phyloP scores from a whole-genome alignment of 2,113 vertebrate genomes.

The Pomatostomus ruficeps region DNA sequence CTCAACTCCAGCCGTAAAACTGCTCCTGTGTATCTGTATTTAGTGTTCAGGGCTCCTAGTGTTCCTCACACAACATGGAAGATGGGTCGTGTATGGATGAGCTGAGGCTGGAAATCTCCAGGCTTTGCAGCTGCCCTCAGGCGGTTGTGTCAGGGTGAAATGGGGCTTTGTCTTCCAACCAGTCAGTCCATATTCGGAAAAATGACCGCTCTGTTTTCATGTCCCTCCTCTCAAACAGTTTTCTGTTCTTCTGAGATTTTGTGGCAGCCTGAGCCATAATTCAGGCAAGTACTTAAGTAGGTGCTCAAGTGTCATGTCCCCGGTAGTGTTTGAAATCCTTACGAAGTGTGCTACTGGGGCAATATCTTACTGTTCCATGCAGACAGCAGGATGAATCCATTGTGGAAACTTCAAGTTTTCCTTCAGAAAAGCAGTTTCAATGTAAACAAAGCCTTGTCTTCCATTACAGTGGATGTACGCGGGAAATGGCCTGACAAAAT shows the following conservation, averaged over 20 bases:
- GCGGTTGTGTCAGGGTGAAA: background rate
- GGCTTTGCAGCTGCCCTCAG: background rate
- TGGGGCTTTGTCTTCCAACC: slow-evolving; percentile 5
- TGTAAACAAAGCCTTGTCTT: background rate
- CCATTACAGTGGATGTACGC: background rate
- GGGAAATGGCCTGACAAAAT: background rate
- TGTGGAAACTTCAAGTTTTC: background rate
- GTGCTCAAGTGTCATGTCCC: background rate
- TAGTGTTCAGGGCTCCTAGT: background rate
- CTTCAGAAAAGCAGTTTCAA: background rate
- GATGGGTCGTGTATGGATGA: background rate
- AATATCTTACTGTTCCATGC: background rate
- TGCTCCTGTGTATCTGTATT: background rate
- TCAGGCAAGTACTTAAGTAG: slow-evolving; percentile 7
- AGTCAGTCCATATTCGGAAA: background rate
- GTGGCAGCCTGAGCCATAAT: background rate
- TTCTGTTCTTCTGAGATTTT: background rate
- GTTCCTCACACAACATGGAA: background rate
- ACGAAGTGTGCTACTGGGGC: background rate
- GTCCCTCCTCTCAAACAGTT: background rate
- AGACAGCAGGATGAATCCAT: background rate
- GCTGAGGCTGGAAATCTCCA: background rate
- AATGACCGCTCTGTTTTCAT: slow-evolving; percentile 26
- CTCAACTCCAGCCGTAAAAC: background rate
- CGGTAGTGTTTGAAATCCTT: background rate